Percentiles rank a stretch among this genome's conserved stretches.
phyloP scores from a whole-genome alignment of 2,113 vertebrate genomes.

The Microtus richardsoni region DNA sequence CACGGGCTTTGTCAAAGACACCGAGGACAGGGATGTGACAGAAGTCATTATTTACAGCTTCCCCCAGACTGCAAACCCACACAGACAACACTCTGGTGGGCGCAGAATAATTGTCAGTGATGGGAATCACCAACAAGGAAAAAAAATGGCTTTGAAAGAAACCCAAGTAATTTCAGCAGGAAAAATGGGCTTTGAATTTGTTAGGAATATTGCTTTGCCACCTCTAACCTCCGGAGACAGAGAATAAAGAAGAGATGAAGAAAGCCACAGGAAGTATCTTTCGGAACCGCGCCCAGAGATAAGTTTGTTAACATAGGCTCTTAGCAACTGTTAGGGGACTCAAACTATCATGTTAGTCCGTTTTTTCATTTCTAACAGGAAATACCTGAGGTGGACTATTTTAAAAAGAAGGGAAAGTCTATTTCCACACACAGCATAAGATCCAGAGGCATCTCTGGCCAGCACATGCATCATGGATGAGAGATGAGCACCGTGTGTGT shows the following conservation, averaged over 20 bases:
- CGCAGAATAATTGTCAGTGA: slow-evolving; percentile 44
- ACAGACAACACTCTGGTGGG: not conserved
- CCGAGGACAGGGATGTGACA: not conserved
- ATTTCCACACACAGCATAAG: not conserved
- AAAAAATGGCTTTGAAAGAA: slow-evolving; percentile 64
- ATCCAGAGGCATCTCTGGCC: not conserved
- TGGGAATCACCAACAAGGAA: slow-evolving; percentile 34
- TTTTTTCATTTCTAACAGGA: not conserved
- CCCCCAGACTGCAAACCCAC: not conserved
- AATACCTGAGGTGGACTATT: not conserved
- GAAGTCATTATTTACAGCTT: slow-evolving; percentile 39
- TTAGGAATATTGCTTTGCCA: not conserved
- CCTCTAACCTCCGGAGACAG: not conserved
- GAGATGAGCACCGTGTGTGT: too few species aligned
- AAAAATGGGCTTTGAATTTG: slow-evolving; percentile 14
- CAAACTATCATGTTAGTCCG: not conserved
- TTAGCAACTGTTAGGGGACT: not conserved
- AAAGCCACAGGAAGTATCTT: not conserved
- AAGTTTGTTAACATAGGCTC: not conserved
- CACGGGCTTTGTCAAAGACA: not conserved
- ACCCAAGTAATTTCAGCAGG: slow-evolving; percentile 1
- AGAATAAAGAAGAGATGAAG: not conserved
- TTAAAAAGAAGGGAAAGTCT: not conserved
- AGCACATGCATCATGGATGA: not conserved
- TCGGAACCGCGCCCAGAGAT: not conserved